Conservation (phyloP, 2,113 vertebrate species). For the Grammomys surdaster region DNA sequence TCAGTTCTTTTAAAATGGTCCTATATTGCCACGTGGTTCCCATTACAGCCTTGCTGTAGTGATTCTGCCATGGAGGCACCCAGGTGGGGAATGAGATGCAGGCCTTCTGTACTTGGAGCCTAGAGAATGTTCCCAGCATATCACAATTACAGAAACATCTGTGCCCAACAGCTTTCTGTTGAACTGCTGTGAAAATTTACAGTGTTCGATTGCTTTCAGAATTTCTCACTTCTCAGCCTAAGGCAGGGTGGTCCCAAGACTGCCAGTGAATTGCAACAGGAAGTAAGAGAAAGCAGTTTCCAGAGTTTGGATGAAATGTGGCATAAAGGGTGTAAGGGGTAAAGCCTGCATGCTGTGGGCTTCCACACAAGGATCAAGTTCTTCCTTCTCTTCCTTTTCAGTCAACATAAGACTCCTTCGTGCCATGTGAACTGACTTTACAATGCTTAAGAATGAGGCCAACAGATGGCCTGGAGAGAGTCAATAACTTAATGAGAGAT, state of each 20-base stretch:
- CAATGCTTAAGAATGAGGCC: background rate
- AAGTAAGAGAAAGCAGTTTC: slow-evolving; percentile 69
- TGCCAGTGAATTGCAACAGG: slow-evolving; percentile 55
- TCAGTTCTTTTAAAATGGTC: slow-evolving; percentile 75
- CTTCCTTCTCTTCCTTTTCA: slow-evolving; percentile 6
- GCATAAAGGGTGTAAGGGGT: slow-evolving; percentile 37
- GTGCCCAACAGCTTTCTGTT: slow-evolving; percentile 84
- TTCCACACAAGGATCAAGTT: background rate
- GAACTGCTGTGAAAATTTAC: slow-evolving; percentile 85
- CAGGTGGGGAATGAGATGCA: slow-evolving; percentile 86
- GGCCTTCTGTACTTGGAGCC: slow-evolving; percentile 81
- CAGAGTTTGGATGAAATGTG: slow-evolving; percentile 39
- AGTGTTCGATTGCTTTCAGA: slow-evolving; percentile 80
- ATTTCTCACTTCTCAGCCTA: slow-evolving; percentile 84
- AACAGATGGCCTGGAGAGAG: background rate
- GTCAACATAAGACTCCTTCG: background rate
- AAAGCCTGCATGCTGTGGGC: background rate
- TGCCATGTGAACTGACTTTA: background rate
- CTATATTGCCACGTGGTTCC: slow-evolving; percentile 85
- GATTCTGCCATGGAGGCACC: slow-evolving; percentile 80
- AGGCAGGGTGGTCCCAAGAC: slow-evolving; percentile 80
- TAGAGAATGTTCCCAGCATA: slow-evolving; percentile 87
- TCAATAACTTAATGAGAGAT: background rate
- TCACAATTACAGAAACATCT: slow-evolving; percentile 90
- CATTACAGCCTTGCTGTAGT: slow-evolving; percentile 77